Percentiles rank a stretch among this genome's conserved stretches.
phyloP scores from a whole-genome alignment of 2,113 vertebrate genomes.

The Sander vitreus region DNA sequence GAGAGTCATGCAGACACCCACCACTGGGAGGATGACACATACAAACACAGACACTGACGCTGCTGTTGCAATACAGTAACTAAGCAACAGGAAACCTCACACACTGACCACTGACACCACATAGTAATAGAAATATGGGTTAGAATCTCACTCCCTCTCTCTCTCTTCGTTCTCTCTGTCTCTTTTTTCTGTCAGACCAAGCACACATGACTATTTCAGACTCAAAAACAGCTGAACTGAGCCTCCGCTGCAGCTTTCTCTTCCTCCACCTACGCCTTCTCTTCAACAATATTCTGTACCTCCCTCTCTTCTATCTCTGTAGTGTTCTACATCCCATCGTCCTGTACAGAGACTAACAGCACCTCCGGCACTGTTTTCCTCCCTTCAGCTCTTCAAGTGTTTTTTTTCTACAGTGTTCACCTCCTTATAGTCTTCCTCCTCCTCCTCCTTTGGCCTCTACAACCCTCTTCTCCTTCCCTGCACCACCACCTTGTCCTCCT shows the following conservation, averaged over 20 bases:
- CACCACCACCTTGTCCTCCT: background rate
- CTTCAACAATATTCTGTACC: slow-evolving; percentile 43
- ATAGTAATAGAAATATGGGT: slow-evolving; percentile 74
- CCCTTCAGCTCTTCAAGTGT: slow-evolving; percentile 34
- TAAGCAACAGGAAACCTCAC: slow-evolving; percentile 80
- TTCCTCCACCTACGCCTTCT: slow-evolving; percentile 69
- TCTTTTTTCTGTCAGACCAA: slow-evolving; percentile 45
- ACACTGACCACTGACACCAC: slow-evolving; percentile 78
- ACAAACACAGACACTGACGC: slow-evolving; percentile 66
- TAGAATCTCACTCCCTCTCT: slow-evolving; percentile 52
- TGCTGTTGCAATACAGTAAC: slow-evolving; percentile 76
- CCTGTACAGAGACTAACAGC: slow-evolving; percentile 34
- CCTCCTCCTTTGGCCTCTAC: slow-evolving; percentile 20
- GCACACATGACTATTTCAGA: slow-evolving; percentile 67
- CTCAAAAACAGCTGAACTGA: slow-evolving; percentile 57
- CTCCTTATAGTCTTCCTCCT: background rate
- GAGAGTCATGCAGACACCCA: slow-evolving; percentile 76
- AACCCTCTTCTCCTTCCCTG: background rate
- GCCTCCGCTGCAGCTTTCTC: slow-evolving; percentile 59
- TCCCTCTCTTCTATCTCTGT: slow-evolving; percentile 34
- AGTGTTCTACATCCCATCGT: slow-evolving; percentile 10
- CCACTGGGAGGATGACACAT: slow-evolving; percentile 75
- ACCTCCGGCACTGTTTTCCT: background rate
- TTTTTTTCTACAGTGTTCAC: slow-evolving; percentile 19
- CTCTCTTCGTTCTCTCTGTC: slow-evolving; percentile 12